Percentiles rank a stretch among this genome's conserved stretches.
phyloP scores from a whole-genome alignment of 2,888 invertebrate species.

The Leptopilina myrica region DNA sequence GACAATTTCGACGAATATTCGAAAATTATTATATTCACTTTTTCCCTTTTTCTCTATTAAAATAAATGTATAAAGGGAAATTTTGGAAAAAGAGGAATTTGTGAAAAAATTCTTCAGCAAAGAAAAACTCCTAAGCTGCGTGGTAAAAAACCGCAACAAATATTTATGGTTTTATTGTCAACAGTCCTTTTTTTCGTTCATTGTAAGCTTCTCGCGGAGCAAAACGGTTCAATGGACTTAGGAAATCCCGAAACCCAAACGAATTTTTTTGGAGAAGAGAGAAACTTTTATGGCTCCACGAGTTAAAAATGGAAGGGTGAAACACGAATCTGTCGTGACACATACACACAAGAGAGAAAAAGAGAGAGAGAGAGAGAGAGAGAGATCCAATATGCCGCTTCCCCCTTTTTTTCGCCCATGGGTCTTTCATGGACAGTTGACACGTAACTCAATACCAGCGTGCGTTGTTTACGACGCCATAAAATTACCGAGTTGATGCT shows the following conservation, averaged over 20 bases:
- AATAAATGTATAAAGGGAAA: too few relatives aligned
- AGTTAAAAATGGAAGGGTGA: conserved; percentile 51
- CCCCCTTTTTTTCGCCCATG: conserved; percentile 45
- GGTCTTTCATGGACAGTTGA: conserved; percentile 62
- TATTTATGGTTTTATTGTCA: conserved; percentile 25
- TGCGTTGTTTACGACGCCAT: conserved; percentile 74
- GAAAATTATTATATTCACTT: too few relatives aligned
- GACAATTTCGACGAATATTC: too few relatives aligned
- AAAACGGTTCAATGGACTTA: conserved; percentile 31
- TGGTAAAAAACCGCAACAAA: conserved; percentile 3
- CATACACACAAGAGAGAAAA: conserved; percentile 35
- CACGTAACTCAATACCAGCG: conserved; percentile 73
- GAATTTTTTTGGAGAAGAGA: conserved; percentile 27
- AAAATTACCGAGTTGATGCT: conserved; percentile 75
- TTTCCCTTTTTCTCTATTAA: too few relatives aligned
- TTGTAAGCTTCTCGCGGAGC: conserved; percentile 1
- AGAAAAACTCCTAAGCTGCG: neutral
- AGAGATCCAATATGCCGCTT: conserved; percentile 56
- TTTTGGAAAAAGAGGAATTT: too few relatives aligned
- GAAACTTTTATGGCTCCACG: conserved; percentile 29
- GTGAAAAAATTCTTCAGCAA: too few relatives aligned
- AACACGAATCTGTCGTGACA: conserved; percentile 53
- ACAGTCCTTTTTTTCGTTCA: neutral
- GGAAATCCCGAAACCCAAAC: conserved; percentile 19
- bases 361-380: too few relatives aligned